Conservation (phyloP, 2,797 vertebrate species). For the Oreonectes daqikongensis region DNA sequence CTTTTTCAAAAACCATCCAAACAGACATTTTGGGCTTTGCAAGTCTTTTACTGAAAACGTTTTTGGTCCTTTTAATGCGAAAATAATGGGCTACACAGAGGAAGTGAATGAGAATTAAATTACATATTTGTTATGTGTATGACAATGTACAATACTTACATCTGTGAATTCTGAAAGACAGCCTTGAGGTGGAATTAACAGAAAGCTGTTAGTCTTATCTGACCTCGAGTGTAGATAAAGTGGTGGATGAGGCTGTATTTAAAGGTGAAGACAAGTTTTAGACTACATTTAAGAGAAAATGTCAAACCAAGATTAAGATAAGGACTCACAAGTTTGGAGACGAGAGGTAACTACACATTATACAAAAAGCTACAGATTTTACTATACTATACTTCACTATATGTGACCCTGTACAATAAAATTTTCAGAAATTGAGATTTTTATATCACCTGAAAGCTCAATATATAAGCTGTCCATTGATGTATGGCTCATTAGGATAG, state of each 20-base stretch:
- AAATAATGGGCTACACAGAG: slow-evolving; percentile 4
- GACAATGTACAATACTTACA: not conserved
- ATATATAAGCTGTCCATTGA: too few relatives aligned
- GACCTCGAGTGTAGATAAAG: not conserved
- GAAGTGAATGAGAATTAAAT: slow-evolving; percentile 7
- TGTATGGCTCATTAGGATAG: too few relatives aligned
- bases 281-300: not conserved
- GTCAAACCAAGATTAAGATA: not conserved
- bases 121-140: slow-evolving; percentile 3
- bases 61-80: slow-evolving; percentile 8
- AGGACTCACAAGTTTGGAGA: not conserved
- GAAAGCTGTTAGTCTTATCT: not conserved
- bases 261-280: not conserved
- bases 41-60: not conserved
- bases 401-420: too few relatives aligned
- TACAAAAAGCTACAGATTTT: not conserved
- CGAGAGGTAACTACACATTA: not conserved
- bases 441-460: too few relatives aligned
- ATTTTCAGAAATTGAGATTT: too few relatives aligned
- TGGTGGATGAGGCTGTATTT: not conserved
- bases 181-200: not conserved
- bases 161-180: not conserved
- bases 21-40: not conserved
- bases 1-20: not conserved
- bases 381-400: not conserved